A percentile compares a stretch with the other conserved stretches of the same genome.
Evolutionary conservation across 2,888 invertebrate species (phyloP).

Genomic region (Macroteleia sp.): DNA sequence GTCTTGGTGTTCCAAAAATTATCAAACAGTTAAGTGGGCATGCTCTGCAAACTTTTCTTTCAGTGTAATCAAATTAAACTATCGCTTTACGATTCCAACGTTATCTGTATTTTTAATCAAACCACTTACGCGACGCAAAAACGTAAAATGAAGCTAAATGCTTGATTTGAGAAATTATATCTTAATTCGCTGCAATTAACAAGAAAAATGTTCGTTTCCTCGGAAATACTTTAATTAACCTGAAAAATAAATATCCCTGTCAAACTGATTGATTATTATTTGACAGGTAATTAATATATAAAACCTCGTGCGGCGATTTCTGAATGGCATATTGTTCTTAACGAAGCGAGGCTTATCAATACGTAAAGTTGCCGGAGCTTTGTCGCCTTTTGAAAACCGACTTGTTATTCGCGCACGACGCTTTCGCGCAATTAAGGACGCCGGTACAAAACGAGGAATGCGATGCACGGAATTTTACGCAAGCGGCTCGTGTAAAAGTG

Average conservation of each 20-base stretch:
- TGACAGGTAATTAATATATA: conserved; percentile 40
- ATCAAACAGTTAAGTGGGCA: too few species aligned
- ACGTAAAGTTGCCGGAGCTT: conserved; percentile 7
- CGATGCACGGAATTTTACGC: conserved; percentile 47
- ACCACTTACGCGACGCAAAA: too few species aligned
- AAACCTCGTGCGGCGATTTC: conserved; percentile 17
- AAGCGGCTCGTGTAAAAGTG: conserved; percentile 57
- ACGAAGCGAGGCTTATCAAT: conserved; percentile 7
- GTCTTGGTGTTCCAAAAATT: too few species aligned
- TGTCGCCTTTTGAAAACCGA: conserved; percentile 16
- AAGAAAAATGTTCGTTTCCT: too few species aligned
- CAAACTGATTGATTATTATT: conserved; percentile 28
- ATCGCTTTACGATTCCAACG: too few species aligned
- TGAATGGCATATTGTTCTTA: conserved; percentile 3
- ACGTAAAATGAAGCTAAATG: too few species aligned
- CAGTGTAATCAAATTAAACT: too few species aligned
- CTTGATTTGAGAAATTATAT: too few species aligned
- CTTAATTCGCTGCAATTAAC: too few species aligned
- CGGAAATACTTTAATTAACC: conserved; percentile 20
- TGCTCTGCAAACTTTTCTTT: too few species aligned
- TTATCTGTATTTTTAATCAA: too few species aligned
- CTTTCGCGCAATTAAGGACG: conserved; percentile 44
- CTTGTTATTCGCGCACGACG: conserved; percentile 10
- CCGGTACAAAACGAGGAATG: conserved; percentile 40
- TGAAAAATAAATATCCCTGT: conserved; percentile 13